A percentile compares a stretch with the other conserved stretches of the same genome.
Evolutionary conservation across 2,113 vertebrate genomes (phyloP).

Genomic region (Myotis yumanensis): DNA sequence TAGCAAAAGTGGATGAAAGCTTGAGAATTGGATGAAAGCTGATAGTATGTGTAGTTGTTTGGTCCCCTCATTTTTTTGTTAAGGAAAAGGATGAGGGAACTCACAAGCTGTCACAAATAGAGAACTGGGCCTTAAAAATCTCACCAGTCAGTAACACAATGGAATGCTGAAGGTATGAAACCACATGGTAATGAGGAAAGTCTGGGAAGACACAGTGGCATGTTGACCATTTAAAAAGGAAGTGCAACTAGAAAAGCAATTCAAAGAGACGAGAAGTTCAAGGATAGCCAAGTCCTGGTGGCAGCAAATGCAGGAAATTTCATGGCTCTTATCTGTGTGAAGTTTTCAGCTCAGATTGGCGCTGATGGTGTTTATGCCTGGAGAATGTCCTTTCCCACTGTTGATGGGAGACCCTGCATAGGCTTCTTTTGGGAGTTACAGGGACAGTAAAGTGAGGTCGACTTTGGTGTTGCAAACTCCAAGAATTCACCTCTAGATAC

Average conservation of each 20-base stretch:
- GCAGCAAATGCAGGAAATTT: neutral
- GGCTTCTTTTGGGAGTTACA: neutral
- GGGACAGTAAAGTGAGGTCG: neutral
- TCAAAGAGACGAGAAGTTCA: neutral
- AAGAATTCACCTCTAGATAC: neutral
- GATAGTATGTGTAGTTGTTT: slow-evolving; percentile 10
- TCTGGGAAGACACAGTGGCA: neutral
- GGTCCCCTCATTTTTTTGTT: neutral
- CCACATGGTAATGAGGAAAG: neutral
- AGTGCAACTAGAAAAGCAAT: slow-evolving; percentile 1
- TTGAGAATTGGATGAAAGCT: slow-evolving; percentile 45
- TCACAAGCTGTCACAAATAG: neutral
- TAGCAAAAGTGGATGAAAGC: slow-evolving; percentile 31
- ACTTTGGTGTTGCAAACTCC: neutral
- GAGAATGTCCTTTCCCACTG: neutral
- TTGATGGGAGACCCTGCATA: neutral
- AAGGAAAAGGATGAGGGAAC: neutral
- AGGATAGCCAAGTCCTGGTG: neutral
- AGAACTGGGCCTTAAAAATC: neutral
- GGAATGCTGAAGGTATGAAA: neutral
- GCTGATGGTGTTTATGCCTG: neutral
- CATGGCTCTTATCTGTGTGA: neutral
- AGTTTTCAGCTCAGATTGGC: neutral
- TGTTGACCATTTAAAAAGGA: neutral
- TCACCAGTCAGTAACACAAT: neutral